phyloP scores from a whole-genome alignment of 2,113 vertebrate genomes.

The Gorsachius goisagi region DNA sequence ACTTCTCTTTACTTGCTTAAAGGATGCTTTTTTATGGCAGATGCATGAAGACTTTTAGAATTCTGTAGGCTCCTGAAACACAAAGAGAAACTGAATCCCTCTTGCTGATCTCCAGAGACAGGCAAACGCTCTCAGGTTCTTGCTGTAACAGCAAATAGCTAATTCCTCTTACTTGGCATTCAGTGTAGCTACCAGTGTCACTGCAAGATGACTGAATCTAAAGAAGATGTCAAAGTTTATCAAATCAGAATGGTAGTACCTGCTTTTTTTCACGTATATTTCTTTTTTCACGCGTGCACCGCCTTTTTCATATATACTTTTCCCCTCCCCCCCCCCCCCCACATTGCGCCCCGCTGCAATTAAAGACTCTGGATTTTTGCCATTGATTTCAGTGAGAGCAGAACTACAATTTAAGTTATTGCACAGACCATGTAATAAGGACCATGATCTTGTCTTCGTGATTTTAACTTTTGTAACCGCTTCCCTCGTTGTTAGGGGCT shows the following conservation, averaged over 20 bases:
- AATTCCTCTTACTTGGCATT: background rate
- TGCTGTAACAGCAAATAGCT: background rate
- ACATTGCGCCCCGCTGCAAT: background rate
- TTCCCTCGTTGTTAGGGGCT: background rate
- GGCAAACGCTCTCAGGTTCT: background rate
- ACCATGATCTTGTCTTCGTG: background rate
- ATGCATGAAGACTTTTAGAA: background rate
- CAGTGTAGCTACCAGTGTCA: background rate
- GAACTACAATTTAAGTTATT: background rate
- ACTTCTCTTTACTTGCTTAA: background rate
- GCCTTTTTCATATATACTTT: background rate
- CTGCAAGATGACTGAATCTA: background rate
- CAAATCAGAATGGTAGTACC: background rate
- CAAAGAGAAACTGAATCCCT: background rate
- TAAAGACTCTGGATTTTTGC: background rate
- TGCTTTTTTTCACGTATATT: background rate
- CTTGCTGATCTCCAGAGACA: background rate
- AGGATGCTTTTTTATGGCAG: background rate
- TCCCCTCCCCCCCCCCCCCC: no score
- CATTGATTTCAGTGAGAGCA: background rate
- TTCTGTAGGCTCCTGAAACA: background rate
- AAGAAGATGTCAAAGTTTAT: background rate
- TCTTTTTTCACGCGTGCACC: background rate
- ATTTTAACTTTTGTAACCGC: background rate
- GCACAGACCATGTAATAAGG: background rate